Evolutionary conservation across 2,113 vertebrate species (phyloP).

Genomic region (Antechinus stuartii): DNA sequence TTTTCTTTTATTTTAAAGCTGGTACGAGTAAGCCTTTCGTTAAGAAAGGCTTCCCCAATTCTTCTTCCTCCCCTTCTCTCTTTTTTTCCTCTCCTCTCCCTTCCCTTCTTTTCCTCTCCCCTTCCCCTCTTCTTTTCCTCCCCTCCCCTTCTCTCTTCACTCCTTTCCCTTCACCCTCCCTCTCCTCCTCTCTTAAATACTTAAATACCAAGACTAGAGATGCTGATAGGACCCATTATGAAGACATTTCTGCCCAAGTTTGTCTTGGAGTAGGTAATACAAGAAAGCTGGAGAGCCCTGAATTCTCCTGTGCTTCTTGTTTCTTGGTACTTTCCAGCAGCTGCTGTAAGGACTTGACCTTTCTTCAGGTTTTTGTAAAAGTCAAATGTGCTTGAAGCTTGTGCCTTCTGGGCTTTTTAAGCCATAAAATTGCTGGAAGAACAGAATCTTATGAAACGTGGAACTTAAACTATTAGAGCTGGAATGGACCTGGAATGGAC

Average conservation of each 20-base stretch:
- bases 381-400: background rate
- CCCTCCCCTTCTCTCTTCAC: too few species aligned
- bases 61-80: background rate
- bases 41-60: background rate
- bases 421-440: background rate
- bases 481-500: background rate
- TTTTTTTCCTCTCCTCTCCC: background rate
- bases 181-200: background rate
- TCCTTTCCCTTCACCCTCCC: too few species aligned
- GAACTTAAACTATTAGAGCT: background rate
- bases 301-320: background rate
- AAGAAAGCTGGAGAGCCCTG: background rate
- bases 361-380: background rate
- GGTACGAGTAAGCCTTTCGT: background rate
- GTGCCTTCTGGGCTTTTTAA: background rate
- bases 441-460: background rate
- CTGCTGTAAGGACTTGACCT: background rate
- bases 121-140: too few species aligned
- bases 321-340: background rate
- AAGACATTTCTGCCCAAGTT: background rate
- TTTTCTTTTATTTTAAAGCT: background rate
- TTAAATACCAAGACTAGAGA: background rate
- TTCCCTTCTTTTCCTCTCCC: background rate
- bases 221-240: background rate
- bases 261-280: background rate